Percentiles rank a stretch among this genome's conserved stretches.
Evolutionary conservation across 1,140 invertebrate genomes (phyloP).

Genomic region (Metaphire vulgaris): DNA sequence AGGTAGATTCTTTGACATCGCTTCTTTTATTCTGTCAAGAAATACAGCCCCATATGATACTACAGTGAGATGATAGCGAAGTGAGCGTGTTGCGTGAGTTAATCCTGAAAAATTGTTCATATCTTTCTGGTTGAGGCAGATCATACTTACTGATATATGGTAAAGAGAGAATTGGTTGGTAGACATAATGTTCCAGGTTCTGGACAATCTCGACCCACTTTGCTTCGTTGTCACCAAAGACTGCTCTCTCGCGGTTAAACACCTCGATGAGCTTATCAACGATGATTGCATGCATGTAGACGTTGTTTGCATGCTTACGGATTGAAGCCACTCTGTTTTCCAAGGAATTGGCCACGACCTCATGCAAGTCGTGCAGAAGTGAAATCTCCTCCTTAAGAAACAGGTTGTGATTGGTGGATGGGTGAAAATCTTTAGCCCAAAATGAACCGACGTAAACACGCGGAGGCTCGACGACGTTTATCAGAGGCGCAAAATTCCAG

Average conservation of each 20-base stretch:
- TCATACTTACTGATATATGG: conserved; percentile 76
- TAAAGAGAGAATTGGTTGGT: conserved; percentile 61
- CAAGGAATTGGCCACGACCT: conserved; percentile 75
- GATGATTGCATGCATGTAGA: conserved; percentile 94
- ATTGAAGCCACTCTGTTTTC: conserved; percentile 90
- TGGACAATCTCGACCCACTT: conserved; percentile 66
- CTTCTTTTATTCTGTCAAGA: conserved; percentile 81
- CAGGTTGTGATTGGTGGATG: conserved; percentile 29
- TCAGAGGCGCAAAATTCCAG: conserved; percentile 90
- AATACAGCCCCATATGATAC: conserved; percentile 83
- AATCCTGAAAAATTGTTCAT: conserved; percentile 77
- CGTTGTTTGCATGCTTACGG: conserved; percentile 84
- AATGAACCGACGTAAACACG: conserved; percentile 82
- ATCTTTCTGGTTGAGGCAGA: conserved; percentile 82
- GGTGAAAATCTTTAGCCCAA: conserved; percentile 66
- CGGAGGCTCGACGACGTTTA: conserved; percentile 86
- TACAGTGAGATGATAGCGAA: conserved; percentile 77
- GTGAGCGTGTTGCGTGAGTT: conserved; percentile 75
- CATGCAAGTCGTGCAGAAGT: conserved; percentile 74
- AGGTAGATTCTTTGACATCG: conserved; percentile 84
- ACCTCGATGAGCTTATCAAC: conserved; percentile 77
- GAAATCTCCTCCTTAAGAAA: conserved; percentile 69
- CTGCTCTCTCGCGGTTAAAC: conserved; percentile 76
- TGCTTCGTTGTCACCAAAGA: conserved; percentile 83
- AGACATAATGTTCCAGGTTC: conserved; percentile 19